Evolutionary conservation across 2,797 vertebrate species (phyloP), one percentile per base, ranked within the genome.

Genomic region (Cuculus canorus): DNA sequence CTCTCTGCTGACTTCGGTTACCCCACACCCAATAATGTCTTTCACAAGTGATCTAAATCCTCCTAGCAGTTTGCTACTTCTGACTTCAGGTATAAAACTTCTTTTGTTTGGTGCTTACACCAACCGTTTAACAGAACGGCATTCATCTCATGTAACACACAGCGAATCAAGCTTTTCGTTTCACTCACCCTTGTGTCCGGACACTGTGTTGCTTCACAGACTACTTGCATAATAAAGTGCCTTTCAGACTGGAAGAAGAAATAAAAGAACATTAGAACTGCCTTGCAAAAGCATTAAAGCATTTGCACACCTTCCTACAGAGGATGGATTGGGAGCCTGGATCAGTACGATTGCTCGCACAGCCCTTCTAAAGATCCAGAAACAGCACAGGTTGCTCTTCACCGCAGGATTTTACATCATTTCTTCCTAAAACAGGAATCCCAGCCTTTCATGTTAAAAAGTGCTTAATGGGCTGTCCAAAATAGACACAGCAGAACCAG

Each of bases 191-290:
- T 98, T 45, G 98, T 99, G 96, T 99, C 99, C 2, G 99, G 99
- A 97, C 99, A 99, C 97, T 99, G 99, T 0, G 99, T 99, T 25
- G 99, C 99, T 98, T 99, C 99, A 97, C 99, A 99, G 57, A 99
- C 99, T 85, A 99, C 99, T 97, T 99, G 99, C 99, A 99, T 99
- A 98, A 99, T 99, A 98, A 99, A 99, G 98, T 99, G 99, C 96
- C 99, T 98, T 98, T 99, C 99, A 45, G 99, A 99, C 99, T 99
- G 95, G 11, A 97, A 60, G 24, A 19, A 43, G 56, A 65, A 95
- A 56, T 64, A 17, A 94, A 81, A 88, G 16, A 83, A 16, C 9
- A 32, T 97, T 66, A 96, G 21, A 43, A 83, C 3, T 24, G 22
- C 4, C 10, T 50, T 19, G 80, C 22, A 17, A 24, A 69, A 19